phyloP scores from a whole-genome alignment of 1,140 invertebrate genomes.

The Drosophila gunungcola region DNA sequence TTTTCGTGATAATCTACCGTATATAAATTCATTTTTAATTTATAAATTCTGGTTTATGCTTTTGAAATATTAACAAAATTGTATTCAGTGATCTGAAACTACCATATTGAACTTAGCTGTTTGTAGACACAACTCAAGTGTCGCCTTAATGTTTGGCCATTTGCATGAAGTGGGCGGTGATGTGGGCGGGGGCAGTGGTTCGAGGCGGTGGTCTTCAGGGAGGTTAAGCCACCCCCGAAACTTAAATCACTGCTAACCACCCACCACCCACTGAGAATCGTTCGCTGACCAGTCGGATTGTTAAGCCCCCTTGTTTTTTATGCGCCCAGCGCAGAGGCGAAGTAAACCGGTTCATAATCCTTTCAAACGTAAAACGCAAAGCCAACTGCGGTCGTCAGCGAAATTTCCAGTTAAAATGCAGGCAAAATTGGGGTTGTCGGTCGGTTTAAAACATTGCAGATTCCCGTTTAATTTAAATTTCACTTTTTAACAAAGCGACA shows the following conservation, averaged over 20 bases:
- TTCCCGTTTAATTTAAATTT: conserved; percentile 15
- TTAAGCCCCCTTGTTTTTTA: conserved; percentile 39
- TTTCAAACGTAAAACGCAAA: conserved; percentile 56
- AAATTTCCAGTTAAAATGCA: conserved; percentile 15
- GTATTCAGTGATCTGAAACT: background rate
- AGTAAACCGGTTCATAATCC: conserved; percentile 55
- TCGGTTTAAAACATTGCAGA: conserved; percentile 20
- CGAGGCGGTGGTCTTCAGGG: background rate
- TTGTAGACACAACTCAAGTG: conserved; percentile 52
- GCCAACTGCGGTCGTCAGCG: conserved; percentile 42
- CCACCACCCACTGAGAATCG: conserved; percentile 32
- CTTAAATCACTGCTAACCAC: conserved; percentile 46
- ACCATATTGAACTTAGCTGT: conserved; percentile 4
- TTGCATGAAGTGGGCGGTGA: conserved; percentile 51
- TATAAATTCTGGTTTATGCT: too few species aligned
- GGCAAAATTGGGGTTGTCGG: conserved; percentile 34
- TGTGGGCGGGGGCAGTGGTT: background rate
- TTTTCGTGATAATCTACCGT: too few species aligned
- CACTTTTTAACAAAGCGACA: background rate
- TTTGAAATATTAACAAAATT: too few species aligned
- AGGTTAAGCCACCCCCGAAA: conserved; percentile 31
- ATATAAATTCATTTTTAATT: too few species aligned
- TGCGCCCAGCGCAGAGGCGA: conserved; percentile 11
- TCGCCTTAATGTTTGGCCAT: conserved; percentile 63
- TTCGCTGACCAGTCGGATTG: conserved; percentile 39